Conservation (phyloP, 2,113 vertebrate genomes). For the Oncorhynchus mykiss region DNA sequence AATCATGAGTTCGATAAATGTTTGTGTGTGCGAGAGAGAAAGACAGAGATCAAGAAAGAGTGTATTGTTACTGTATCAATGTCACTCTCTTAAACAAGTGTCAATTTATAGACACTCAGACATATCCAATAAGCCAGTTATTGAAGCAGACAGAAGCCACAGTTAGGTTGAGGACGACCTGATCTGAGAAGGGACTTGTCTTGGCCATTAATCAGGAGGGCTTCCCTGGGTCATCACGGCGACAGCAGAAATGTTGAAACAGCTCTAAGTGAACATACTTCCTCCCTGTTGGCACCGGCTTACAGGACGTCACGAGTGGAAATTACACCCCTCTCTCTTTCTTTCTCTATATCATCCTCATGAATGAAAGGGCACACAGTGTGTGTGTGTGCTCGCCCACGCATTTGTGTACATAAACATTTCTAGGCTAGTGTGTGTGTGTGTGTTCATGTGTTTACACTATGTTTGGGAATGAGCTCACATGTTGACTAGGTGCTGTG, state of each 20-base stretch:
- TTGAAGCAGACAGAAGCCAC: not conserved
- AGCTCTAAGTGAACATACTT: slow-evolving; percentile 47
- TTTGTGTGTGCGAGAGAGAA: no score
- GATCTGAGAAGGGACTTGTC: slow-evolving; percentile 1
- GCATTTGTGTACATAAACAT: not conserved
- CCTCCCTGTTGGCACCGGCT: slow-evolving; percentile 34
- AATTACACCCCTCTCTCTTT: slow-evolving; percentile 33
- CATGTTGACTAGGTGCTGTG: slow-evolving; percentile 36
- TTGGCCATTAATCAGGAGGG: slow-evolving; percentile 48
- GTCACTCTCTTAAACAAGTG: no score
- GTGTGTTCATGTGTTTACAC: slow-evolving; percentile 1
- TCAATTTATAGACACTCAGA: no score
- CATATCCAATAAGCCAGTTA: not conserved
- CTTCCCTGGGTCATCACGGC: slow-evolving; percentile 40
- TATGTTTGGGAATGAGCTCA: slow-evolving; percentile 34
- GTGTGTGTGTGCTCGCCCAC: not conserved
- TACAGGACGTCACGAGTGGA: slow-evolving; percentile 35
- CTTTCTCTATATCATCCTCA: slow-evolving; percentile 29
- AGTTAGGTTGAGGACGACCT: not conserved
- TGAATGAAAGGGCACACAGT: slow-evolving; percentile 53
- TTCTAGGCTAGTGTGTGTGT: not conserved
- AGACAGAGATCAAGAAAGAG: no score
- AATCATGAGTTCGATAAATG: no score
- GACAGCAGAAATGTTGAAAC: slow-evolving; percentile 44
- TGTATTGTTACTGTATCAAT: no score